These are phyloP conservation scores for Stomorhina lunata DNA, from an alignment of 2,888 invertebrate genomes.

Conservation along the genomic window DNA sequence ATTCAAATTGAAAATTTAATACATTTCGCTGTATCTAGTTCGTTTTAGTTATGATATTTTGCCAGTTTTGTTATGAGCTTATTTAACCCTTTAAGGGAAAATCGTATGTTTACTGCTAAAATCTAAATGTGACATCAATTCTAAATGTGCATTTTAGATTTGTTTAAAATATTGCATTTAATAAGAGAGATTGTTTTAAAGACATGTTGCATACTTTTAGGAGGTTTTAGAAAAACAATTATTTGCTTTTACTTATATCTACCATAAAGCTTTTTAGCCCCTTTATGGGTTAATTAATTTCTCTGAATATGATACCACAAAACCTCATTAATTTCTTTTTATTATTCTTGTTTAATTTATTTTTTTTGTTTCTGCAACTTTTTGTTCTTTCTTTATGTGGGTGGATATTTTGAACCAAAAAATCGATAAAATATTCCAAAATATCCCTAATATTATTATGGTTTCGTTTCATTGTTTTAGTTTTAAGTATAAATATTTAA, in stretches of 20 bases:
- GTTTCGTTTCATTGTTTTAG: constrained; percentile 46
- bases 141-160: not conserved
- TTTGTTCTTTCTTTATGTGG: not conserved
- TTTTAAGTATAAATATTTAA: constrained; percentile 37
- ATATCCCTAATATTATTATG: constrained; percentile 45
- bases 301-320: constrained; percentile 43
- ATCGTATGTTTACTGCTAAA: not conserved
- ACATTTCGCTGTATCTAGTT: not conserved
- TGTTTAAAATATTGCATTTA: no score
- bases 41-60: constrained; percentile 1
- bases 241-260: no score
- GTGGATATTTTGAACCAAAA: constrained; percentile 46
- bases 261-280: no score
- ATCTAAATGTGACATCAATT: not conserved
- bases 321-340: constrained; percentile 53
- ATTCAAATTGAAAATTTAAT: constrained; percentile 5
- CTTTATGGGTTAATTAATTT: constrained; percentile 33
- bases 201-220: no score
- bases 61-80: not conserved
- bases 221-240: no score
- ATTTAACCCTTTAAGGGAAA: constrained; percentile 14
- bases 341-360: constrained; percentile 37
- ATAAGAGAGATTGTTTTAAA: no score
- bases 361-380: not conserved
- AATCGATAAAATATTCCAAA: constrained; percentile 46